Conservation (phyloP, 2,888 invertebrate species). For the Salpingus planirostris region DNA sequence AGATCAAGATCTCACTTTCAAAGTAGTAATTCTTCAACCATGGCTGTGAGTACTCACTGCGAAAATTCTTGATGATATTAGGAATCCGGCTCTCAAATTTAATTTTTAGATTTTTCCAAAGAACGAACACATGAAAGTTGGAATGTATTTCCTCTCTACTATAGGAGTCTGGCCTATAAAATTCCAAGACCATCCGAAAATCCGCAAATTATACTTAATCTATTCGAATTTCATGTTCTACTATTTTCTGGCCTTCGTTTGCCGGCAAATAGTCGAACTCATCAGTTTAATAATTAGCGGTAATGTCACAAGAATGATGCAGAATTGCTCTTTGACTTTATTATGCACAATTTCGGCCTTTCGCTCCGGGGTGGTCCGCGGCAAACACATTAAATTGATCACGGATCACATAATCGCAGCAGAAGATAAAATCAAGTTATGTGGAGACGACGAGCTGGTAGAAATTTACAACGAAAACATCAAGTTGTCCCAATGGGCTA, state of each 20-base stretch:
- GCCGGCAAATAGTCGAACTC: constrained; percentile 3
- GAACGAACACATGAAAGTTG: constrained; percentile 3
- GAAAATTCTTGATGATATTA: too few relatives aligned
- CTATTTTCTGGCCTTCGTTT: constrained; percentile 1
- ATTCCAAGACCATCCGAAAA: not conserved
- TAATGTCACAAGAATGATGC: constrained; percentile 3
- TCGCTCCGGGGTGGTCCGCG: constrained; percentile 1
- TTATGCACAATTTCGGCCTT: constrained; percentile 2
- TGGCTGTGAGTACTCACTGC: too few relatives aligned
- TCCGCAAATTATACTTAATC: constrained; percentile 2
- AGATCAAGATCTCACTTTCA: too few relatives aligned
- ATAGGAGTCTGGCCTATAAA: constrained; percentile 2
- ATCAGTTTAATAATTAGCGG: constrained; percentile 1
- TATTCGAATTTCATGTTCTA: constrained; percentile 2
- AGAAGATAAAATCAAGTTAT: constrained; percentile 2
- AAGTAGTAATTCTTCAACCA: too few relatives aligned
- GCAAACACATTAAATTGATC: not conserved
- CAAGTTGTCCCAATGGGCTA: constrained; percentile 2
- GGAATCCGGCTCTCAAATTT: too few relatives aligned
- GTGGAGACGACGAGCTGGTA: constrained; percentile 1
- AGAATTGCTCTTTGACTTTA: constrained; percentile 1
- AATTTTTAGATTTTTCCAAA: constrained; percentile 2
- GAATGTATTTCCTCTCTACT: constrained; percentile 2
- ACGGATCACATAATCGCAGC: constrained; percentile 2
- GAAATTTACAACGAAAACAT: constrained; percentile 1